Base-by-base conservation (phyloP, 2,113 vertebrate species). In the Pseudopipra pipra region DNA sequence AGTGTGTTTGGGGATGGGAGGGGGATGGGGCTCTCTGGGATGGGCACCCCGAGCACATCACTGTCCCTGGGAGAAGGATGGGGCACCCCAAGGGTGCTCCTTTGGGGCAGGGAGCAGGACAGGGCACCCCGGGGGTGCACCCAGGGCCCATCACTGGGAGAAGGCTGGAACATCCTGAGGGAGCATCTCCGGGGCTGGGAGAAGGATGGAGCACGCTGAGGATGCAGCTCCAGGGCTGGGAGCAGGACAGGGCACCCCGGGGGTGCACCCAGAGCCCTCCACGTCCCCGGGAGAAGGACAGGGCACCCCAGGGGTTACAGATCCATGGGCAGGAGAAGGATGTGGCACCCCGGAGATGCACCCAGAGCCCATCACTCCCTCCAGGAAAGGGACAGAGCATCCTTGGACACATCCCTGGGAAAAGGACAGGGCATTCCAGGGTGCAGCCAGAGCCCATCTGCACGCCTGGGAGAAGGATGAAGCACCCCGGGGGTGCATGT, bases 101-200 rank as follows among this genome's bases (percentile, higher is more conserved):
- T 56, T 35, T 33, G 31, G 62, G 30, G 70, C 2, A 4, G 22
- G 39, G 39, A 77, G 25, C 14, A 56, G 58, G 61, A 72, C 2
- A 1, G 30, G 35, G 31, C 35, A 6, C 14, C n/a, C 23, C 1
- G 4, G 49, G n/a, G 22, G 12, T 2, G 18, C 56, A 58, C 12
- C 39, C 76, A 37, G 58, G 49, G 58, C 52, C 58, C 3, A 3
- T 44, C 59, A 6, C 33, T 12, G 67, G 51, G 51, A 65, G 58
- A 56, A 49, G 75, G 67, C 37, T 18, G 28, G 8, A 22, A 11
- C 54, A 49, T 9, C 54, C 52, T 6, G 6, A 5, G 35, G 51
- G 18, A 39, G 71, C 67, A 49, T 22, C 59, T 59, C 52, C 24
- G 20, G 54, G 27, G 67, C 25, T 11, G 58, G 30, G 58, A 47